phyloP scores from a whole-genome alignment of 64 coral and sea anemone species.

The Actinia tenebrosa region DNA sequence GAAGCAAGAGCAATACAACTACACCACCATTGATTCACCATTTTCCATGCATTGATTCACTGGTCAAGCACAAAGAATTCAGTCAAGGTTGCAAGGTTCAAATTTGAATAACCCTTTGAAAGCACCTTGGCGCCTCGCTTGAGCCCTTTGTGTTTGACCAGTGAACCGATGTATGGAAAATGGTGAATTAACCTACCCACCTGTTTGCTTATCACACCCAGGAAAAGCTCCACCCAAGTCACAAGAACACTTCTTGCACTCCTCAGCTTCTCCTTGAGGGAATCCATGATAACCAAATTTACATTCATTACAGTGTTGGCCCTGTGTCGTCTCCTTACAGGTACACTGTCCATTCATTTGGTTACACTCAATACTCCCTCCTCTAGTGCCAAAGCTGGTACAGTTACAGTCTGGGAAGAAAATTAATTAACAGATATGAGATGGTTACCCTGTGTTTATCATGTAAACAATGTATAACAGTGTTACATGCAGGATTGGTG shows the following conservation, averaged over 20 bases:
- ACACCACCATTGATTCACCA: too few species aligned
- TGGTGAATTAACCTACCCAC: constrained; percentile 5
- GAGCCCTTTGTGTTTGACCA: too few species aligned
- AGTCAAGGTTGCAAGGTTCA: too few species aligned
- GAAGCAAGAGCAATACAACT: too few species aligned
- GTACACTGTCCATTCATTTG: constrained; percentile 61
- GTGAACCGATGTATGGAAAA: too few species aligned
- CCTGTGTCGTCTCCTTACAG: constrained; percentile 49
- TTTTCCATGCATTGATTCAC: too few species aligned
- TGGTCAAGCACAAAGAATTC: too few species aligned
- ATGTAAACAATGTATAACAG: not conserved
- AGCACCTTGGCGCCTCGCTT: too few species aligned
- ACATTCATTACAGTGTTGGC: constrained; percentile 62
- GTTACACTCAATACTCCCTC: constrained; percentile 51
- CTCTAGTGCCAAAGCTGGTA: constrained; percentile 50
- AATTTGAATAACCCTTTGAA: too few species aligned
- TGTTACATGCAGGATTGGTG: too few species aligned
- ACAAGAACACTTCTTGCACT: constrained; percentile 71
- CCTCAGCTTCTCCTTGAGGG: constrained; percentile 23
- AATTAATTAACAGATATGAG: not conserved
- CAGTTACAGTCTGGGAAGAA: constrained; percentile 49
- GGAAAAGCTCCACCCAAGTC: constrained; percentile 77
- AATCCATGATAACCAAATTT: constrained; percentile 62
- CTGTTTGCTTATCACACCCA: constrained; percentile 62
- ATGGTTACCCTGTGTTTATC: not conserved